Evolutionary conservation across 2,797 vertebrate species (phyloP).

Genomic region (Phataginus tricuspis): DNA sequence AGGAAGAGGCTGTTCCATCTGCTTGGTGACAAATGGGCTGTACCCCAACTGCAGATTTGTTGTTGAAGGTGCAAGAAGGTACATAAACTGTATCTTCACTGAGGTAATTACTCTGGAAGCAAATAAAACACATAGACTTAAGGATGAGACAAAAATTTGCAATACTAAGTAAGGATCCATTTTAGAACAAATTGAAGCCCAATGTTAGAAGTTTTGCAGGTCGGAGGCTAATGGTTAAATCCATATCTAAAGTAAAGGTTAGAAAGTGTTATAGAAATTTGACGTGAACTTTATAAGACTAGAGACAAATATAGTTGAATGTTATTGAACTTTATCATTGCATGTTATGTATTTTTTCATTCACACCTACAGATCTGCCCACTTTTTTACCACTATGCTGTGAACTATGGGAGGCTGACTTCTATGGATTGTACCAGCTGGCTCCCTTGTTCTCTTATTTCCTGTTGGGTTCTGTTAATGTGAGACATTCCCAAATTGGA

Average conservation of each 20-base stretch:
- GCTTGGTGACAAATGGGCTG: background rate
- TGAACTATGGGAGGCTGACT: background rate
- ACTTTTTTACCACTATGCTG: background rate
- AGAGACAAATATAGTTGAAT: background rate
- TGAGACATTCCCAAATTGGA: background rate
- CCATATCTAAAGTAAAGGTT: slow-evolving; percentile 6
- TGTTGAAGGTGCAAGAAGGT: background rate
- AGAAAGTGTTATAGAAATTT: background rate
- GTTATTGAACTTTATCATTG: background rate
- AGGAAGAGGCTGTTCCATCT: background rate
- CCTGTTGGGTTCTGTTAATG: background rate
- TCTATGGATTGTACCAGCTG: background rate
- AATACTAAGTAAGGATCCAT: background rate
- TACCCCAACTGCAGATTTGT: background rate
- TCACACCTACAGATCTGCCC: background rate
- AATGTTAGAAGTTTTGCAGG: background rate
- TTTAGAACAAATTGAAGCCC: slow-evolving; percentile 23
- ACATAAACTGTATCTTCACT: background rate
- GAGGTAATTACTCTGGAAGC: background rate
- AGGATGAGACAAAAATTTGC: background rate
- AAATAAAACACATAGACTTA: background rate
- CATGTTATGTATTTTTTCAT: background rate
- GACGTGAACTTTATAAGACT: background rate
- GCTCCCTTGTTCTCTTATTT: background rate
- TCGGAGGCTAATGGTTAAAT: background rate